Conservation (phyloP, 2,113 vertebrate genomes). For the Amphiprion ocellaris region DNA sequence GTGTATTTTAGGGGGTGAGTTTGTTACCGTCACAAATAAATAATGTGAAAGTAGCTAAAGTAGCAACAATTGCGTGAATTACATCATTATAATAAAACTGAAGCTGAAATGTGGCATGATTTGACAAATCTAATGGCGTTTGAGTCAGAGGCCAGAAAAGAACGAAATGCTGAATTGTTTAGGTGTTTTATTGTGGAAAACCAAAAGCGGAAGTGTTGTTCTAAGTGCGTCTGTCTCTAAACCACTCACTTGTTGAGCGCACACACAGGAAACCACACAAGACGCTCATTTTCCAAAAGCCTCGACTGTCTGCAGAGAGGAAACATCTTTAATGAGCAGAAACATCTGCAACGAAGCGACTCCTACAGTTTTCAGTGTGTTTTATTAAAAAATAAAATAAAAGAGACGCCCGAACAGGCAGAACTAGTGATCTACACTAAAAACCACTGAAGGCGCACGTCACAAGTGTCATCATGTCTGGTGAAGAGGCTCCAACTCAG, state of each 20-base stretch:
- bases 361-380: background rate
- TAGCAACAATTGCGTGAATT: too few species aligned
- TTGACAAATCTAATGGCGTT: too few species aligned
- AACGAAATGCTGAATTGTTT: background rate
- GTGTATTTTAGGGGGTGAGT: too few species aligned
- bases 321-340: background rate
- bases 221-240: background rate
- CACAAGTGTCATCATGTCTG: slow-evolving; percentile 74
- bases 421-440: background rate
- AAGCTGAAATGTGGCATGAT: too few species aligned
- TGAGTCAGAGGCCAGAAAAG: too few species aligned
- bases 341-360: background rate
- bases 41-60: too few species aligned
- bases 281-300: background rate
- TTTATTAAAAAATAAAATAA: too few species aligned
- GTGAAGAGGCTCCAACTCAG: slow-evolving; percentile 79
- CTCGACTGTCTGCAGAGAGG: background rate
- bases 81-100: too few species aligned
- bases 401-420: slow-evolving; percentile 2
- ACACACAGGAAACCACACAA: slow-evolving; percentile 42
- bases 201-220: background rate
- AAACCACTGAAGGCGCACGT: slow-evolving; percentile 8
- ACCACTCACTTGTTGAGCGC: slow-evolving; percentile 68
- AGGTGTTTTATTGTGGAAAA: slow-evolving; percentile 69
- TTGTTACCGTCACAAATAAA: too few species aligned